Percentiles rank a stretch among this genome's conserved stretches.
Evolutionary conservation across 2,113 vertebrate species (phyloP).

Genomic region (Tringa solitaria): DNA sequence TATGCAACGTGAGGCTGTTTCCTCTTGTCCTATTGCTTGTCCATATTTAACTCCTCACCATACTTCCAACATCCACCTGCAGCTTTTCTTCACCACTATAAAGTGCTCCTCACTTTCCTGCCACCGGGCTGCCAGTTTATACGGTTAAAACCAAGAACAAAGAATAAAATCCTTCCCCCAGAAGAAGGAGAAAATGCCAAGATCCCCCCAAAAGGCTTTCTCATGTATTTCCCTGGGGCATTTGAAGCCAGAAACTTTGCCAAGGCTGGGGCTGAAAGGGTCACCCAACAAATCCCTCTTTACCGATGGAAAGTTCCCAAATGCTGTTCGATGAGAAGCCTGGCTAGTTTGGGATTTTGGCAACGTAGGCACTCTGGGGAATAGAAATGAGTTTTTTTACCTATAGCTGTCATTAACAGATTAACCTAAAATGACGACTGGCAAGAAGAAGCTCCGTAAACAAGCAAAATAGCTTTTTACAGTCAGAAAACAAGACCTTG

Average conservation of each 20-base stretch:
- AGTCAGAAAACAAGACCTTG: conserved; percentile 54
- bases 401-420: conserved; percentile 35
- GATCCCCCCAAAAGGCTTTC: not conserved
- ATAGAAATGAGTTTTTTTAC: not conserved
- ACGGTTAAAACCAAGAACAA: not conserved
- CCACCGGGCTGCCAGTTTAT: not conserved
- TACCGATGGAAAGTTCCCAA: conserved; percentile 29
- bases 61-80: not conserved
- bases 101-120: not conserved
- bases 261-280: not conserved
- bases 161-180: not conserved
- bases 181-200: not conserved
- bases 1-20: too few species aligned
- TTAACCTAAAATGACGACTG: conserved; percentile 12
- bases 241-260: not conserved
- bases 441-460: conserved; percentile 9
- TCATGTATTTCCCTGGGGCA: not conserved
- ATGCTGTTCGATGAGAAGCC: not conserved
- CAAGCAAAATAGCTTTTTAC: conserved; percentile 15
- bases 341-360: not conserved
- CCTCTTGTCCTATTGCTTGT: too few species aligned
- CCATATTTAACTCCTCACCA: not conserved
- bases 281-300: not conserved
- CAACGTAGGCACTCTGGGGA: not conserved
- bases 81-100: not conserved